Conservation (phyloP, 2,797 vertebrate genomes). For the Acipenser transmontanus region DNA sequence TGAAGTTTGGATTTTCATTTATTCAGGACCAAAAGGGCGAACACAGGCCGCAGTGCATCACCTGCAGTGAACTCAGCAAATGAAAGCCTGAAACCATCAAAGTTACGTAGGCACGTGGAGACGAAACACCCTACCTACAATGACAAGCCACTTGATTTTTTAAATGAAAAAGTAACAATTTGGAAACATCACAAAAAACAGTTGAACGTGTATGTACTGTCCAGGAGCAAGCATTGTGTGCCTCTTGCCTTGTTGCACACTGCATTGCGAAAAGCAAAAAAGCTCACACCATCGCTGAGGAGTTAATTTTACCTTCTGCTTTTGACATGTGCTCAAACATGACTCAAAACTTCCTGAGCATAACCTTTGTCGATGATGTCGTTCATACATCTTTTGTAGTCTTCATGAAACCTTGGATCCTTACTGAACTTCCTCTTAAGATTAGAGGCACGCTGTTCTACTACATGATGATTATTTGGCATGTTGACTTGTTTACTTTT, state of each 20-base stretch:
- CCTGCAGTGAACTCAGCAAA: neutral
- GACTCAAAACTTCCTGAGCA: slow-evolving; percentile 5
- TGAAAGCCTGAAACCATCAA: neutral
- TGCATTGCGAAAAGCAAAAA: neutral
- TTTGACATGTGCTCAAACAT: neutral
- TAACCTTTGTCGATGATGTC: slow-evolving; percentile 10
- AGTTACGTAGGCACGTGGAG: neutral
- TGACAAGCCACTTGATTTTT: neutral
- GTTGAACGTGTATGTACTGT: neutral
- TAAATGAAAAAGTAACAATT: neutral
- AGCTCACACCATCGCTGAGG: neutral
- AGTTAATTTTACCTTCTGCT: slow-evolving; percentile 5
- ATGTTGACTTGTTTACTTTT: slow-evolving; percentile 42
- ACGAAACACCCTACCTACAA: neutral
- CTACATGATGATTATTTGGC: slow-evolving; percentile 50
- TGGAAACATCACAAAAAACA: slow-evolving; percentile 1
- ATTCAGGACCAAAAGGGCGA: neutral
- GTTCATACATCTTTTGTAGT: slow-evolving; percentile 20
- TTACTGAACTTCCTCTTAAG: slow-evolving; percentile 16
- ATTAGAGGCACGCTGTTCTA: slow-evolving; percentile 15
- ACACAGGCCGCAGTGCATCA: neutral
- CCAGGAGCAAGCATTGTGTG: neutral
- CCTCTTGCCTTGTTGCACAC: too few species aligned
- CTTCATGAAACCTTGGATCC: slow-evolving; percentile 15
- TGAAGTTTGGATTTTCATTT: slow-evolving; percentile 8